Percentiles rank a stretch among this genome's conserved stretches.
phyloP scores from a whole-genome alignment of 2,797 vertebrate species.

The Sebastes taczanowskii region DNA sequence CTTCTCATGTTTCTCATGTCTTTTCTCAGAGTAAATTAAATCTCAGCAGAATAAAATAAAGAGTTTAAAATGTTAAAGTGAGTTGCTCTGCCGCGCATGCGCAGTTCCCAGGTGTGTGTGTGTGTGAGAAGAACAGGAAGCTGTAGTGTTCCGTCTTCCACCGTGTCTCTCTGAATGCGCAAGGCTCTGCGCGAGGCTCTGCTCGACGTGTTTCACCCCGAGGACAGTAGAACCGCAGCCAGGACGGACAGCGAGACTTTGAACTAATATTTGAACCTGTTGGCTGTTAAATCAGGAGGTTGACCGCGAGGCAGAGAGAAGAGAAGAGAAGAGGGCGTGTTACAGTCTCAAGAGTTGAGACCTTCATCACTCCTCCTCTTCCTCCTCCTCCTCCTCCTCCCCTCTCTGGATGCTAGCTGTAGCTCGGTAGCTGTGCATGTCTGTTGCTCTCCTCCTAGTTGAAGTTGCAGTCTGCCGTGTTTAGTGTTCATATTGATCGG shows the following conservation, averaged over 20 bases:
- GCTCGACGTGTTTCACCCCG: not conserved
- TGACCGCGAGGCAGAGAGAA: slow-evolving; percentile 7
- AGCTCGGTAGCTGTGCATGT: no score
- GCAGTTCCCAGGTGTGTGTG: slow-evolving; percentile 42
- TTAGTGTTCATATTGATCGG: slow-evolving; percentile 8
- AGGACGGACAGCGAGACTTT: not conserved
- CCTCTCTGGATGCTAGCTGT: slow-evolving; percentile 73
- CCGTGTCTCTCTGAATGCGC: not conserved
- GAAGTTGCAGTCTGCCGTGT: not conserved
- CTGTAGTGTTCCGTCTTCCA: no score
- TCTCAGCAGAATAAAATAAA: not conserved
- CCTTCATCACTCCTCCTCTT: not conserved
- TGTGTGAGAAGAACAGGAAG: slow-evolving; percentile 76
- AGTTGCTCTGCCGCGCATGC: slow-evolving; percentile 67
- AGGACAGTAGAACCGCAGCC: not conserved
- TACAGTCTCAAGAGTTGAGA: slow-evolving; percentile 54
- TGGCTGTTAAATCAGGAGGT: slow-evolving; percentile 6
- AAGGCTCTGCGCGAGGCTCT: no score
- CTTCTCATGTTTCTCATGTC: not conserved
- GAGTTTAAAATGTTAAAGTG: slow-evolving; percentile 5
- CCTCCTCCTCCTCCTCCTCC: slow-evolving; percentile 37
- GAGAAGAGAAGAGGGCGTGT: slow-evolving; percentile 67
- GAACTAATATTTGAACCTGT: not conserved
- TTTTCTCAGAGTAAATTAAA: not conserved
- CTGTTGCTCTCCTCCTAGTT: no score